A percentile compares a stretch with the other conserved stretches of the same genome.
Conservation (phyloP, 2,888 invertebrate genomes). For the Sarcophaga carnaria region DNA sequence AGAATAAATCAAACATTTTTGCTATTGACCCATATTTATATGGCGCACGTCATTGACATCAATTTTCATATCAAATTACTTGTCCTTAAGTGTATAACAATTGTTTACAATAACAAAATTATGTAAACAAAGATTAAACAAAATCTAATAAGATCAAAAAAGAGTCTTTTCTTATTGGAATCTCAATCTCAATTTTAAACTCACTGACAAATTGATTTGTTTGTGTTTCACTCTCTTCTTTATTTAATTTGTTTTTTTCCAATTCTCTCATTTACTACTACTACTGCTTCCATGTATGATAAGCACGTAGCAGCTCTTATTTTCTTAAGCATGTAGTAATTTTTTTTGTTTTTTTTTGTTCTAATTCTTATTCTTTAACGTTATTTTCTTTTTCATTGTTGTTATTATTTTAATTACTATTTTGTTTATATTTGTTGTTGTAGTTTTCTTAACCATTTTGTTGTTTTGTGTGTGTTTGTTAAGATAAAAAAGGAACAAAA, state of each 20-base stretch:
- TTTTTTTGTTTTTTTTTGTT: too few relatives aligned
- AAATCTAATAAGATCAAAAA: neutral
- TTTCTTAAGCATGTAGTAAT: neutral
- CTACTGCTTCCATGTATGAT: neutral
- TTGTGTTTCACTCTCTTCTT: neutral
- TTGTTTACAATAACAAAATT: neutral
- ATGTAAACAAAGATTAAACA: neutral
- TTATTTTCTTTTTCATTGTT: too few relatives aligned
- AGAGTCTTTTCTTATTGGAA: neutral
- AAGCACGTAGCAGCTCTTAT: too few relatives aligned
- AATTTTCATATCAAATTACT: too few relatives aligned
- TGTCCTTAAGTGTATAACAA: too few relatives aligned
- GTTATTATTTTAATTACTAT: neutral
- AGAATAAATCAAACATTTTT: neutral
- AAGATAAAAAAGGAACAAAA: neutral
- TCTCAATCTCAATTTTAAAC: neutral
- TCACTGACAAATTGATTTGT: neutral
- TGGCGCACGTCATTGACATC: too few relatives aligned
- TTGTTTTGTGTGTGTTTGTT: constrained; percentile 2
- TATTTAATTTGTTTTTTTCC: neutral
- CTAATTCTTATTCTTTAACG: too few relatives aligned
- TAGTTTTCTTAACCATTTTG: constrained; percentile 20
- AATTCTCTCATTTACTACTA: neutral
- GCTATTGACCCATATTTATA: neutral
- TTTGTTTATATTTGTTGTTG: constrained; percentile 14